These are phyloP conservation scores for Cercopithecus petaurista DNA, from an alignment of 2,797 vertebrate genomes.

Conservation along the genomic window DNA sequence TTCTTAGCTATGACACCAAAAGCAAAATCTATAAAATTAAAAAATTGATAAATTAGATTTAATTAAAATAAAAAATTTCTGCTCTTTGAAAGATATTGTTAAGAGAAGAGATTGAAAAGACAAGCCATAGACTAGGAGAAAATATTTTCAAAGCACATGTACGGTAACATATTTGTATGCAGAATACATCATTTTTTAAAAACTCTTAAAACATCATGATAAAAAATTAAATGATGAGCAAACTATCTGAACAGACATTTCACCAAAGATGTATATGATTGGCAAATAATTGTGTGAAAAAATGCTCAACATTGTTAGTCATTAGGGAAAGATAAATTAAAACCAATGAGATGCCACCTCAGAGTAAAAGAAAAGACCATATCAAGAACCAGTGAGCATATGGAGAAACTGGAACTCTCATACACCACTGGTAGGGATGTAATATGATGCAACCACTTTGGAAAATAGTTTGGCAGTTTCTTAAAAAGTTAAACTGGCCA, in stretches of 20 bases:
- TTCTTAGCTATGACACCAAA: slow-evolving; percentile 42
- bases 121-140: neutral
- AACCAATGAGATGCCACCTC: neutral
- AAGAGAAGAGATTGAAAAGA: slow-evolving; percentile 7
- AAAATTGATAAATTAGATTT: neutral
- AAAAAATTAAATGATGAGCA: slow-evolving; percentile 15
- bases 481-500: slow-evolving; percentile 31
- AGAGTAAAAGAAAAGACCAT: neutral
- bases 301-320: neutral
- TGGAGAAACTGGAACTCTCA: slow-evolving; percentile 12
- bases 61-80: neutral
- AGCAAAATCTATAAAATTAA: neutral
- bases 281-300: neutral
- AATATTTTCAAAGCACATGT: slow-evolving; percentile 45
- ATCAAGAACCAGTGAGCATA: neutral
- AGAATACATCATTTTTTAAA: slow-evolving; percentile 11
- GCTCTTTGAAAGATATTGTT: neutral
- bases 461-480: slow-evolving; percentile 40
- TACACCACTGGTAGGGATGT: neutral
- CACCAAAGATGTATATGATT: neutral
- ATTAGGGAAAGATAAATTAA: neutral
- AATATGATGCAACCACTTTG: slow-evolving; percentile 5
- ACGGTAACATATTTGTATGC: neutral
- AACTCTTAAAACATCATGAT: neutral
- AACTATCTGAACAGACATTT: neutral